phyloP scores from a whole-genome alignment of 2,113 vertebrate genomes.

The Probosciger aterrimus region DNA sequence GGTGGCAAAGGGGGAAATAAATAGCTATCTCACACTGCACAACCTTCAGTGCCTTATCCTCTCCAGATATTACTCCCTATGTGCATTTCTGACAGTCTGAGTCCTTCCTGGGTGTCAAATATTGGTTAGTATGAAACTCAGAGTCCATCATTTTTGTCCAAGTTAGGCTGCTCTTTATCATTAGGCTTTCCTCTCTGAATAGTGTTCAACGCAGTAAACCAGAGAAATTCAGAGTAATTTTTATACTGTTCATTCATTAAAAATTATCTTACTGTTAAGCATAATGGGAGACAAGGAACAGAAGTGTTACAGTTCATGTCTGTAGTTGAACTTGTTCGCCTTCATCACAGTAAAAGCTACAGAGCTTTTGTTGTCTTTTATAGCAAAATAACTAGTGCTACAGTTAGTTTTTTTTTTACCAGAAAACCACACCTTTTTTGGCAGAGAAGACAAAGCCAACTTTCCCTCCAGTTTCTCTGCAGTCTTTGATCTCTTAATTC shows the following conservation, averaged over 20 bases:
- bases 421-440: conserved; percentile 1
- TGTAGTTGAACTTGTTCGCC: background rate
- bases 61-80: background rate
- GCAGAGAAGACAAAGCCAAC: conserved; percentile 45
- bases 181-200: background rate
- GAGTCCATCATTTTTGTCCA: background rate
- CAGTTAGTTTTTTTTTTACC: background rate
- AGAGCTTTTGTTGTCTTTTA: background rate
- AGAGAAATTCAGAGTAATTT: background rate
- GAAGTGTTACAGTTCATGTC: background rate
- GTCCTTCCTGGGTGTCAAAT: background rate
- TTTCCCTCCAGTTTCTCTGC: conserved; percentile 20
- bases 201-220: background rate
- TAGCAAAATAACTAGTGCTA: background rate
- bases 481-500: conserved; percentile 48
- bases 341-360: background rate
- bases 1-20: background rate
- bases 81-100: background rate
- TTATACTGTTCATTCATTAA: background rate
- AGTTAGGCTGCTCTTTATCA: background rate
- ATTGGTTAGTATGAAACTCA: background rate
- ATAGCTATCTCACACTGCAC: background rate
- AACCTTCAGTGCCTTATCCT: background rate
- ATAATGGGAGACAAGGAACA: background rate
- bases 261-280: background rate